Base-by-base conservation (phyloP, 1,140 invertebrate species). In the Sitodiplosis mosellana region DNA sequence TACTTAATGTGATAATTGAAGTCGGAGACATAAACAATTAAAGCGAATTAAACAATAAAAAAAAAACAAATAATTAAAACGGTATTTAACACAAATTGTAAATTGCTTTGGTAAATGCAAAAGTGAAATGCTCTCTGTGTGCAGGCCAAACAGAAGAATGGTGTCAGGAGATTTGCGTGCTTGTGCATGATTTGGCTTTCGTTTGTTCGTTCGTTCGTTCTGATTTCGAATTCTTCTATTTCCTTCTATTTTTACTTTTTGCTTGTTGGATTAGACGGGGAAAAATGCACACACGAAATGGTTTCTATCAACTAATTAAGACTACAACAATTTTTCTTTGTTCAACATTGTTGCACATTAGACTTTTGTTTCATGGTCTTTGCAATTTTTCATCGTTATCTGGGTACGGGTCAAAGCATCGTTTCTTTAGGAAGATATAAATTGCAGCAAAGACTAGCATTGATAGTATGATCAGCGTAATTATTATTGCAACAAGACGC, bases 401-500 rank as follows among this genome's bases (percentile, higher is more conserved):
- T 11, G 21, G 20, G n/a, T 49, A 49, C 15, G 37, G 15, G 7
- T 37, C 15, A n/a, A 48, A 48, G 12, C 37, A 42, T 27, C 55
- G 61, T 50, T 59, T 58, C 49, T 64, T 64, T 51, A 64, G 69
- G 15, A 73, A 68, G 64, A 75, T 76, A 70, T 73, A 77, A 49
- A 77, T 64, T 6, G 66, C 69, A 37, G 71, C 67, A 8, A 75
- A 64, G 18, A 70, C 70, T 0, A 74, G 52, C 18, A 69, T 64
- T 8, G 72, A 72, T n/a, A 78, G 50, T 18, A 78, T 69, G 14
- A 68, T 69, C n/a, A 78, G 68, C 2, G 70, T 66, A 33, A 76
- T 69, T 15, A 76, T 76, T 55, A 78, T 74, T 1, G 77, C 73
- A 42, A 79, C 67, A 2, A 77, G 74, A 12, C 71, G 62, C 41